These are phyloP conservation scores for Syngnathus scovelli DNA, from an alignment of 2,113 vertebrate genomes.

Conservation along the genomic window DNA sequence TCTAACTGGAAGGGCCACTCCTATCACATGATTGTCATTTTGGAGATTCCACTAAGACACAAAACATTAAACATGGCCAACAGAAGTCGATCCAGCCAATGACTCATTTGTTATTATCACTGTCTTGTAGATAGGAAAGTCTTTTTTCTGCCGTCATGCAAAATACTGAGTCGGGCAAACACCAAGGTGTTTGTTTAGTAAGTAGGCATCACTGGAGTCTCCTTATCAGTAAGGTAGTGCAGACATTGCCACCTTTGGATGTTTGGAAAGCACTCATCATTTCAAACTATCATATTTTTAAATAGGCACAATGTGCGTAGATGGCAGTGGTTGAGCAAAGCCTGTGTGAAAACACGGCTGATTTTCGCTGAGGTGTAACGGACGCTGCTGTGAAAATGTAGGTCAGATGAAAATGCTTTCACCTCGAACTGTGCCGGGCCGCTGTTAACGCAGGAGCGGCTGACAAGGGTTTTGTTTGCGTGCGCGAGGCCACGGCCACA, in stretches of 20 bases:
- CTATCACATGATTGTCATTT: neutral
- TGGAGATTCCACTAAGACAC: neutral
- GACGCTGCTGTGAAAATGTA: slow-evolving; percentile 29
- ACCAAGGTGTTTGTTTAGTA: slow-evolving; percentile 15
- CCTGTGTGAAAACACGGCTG: neutral
- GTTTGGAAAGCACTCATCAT: slow-evolving; percentile 15
- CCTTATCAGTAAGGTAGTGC: slow-evolving; percentile 15
- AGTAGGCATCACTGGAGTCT: neutral
- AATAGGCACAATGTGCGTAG: slow-evolving; percentile 9
- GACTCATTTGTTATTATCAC: neutral
- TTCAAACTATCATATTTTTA: slow-evolving; percentile 19
- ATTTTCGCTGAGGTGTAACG: slow-evolving; percentile 10
- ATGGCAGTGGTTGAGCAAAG: slow-evolving; percentile 22
- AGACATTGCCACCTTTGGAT: slow-evolving; percentile 15
- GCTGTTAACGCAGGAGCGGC: slow-evolving; percentile 5
- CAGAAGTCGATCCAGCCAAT: neutral
- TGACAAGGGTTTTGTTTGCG: neutral
- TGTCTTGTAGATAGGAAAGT: neutral
- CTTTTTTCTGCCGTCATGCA: slow-evolving; percentile 4
- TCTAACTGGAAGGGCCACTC: neutral
- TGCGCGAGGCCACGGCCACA: neutral
- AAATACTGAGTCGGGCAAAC: slow-evolving; percentile 29
- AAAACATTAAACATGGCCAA: neutral
- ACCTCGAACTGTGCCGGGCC: slow-evolving; percentile 3
- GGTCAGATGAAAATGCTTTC: slow-evolving; percentile 31